Conservation (phyloP, 2,113 vertebrate species). For the Parus major region DNA sequence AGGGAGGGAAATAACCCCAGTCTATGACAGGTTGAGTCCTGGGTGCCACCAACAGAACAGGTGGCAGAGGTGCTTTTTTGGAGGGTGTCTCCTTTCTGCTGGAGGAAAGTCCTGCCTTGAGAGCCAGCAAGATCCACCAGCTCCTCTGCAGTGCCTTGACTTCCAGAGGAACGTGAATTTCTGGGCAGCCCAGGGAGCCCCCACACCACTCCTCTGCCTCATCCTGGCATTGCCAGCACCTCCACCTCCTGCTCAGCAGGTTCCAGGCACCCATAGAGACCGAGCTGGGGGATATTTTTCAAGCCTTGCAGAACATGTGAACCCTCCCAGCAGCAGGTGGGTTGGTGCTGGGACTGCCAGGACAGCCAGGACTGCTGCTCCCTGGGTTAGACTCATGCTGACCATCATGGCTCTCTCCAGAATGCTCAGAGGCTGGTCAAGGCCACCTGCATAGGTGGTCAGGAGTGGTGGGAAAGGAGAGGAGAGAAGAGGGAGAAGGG, state of each 20-base stretch:
- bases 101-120: neutral
- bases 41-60: neutral
- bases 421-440: neutral
- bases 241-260: neutral
- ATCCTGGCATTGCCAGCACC: neutral
- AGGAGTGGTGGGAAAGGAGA: neutral
- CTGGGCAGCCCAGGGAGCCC: neutral
- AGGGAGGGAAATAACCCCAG: neutral
- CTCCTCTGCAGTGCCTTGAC: neutral
- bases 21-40: neutral
- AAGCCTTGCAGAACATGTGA: neutral
- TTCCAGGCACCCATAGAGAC: neutral
- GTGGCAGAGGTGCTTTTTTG: neutral
- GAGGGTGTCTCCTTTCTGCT: neutral
- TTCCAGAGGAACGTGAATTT: neutral
- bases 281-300: neutral
- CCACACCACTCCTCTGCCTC: neutral
- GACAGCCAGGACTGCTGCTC: neutral
- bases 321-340: neutral
- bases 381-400: fast-evolving
- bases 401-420: fast-evolving
- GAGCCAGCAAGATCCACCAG: neutral
- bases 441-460: neutral
- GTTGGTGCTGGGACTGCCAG: neutral
- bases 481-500: neutral